Percentiles rank a stretch among this genome's conserved stretches.
Evolutionary conservation across 2,888 invertebrate genomes (phyloP).

Genomic region (Torymus aiolomorphi): DNA sequence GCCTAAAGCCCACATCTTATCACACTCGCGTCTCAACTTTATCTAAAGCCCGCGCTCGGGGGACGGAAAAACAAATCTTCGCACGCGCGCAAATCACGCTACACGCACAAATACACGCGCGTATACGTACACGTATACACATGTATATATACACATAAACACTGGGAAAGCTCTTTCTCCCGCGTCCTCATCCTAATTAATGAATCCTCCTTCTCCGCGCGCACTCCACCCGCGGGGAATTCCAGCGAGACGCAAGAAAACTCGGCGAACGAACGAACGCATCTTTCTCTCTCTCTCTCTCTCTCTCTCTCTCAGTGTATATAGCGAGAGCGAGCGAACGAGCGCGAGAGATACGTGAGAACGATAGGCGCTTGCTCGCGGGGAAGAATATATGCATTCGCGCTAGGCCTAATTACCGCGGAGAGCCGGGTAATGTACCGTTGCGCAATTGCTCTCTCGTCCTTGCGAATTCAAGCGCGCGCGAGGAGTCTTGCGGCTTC

Average conservation of each 20-base stretch:
- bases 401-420: slow-evolving; percentile 52
- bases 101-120: no score
- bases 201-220: no score
- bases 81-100: background rate
- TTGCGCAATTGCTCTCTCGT: slow-evolving; percentile 55
- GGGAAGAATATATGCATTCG: slow-evolving; percentile 50
- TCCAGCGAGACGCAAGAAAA: background rate
- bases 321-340: background rate
- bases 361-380: slow-evolving; percentile 25
- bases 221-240: slow-evolving; percentile 9
- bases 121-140: no score
- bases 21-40: background rate
- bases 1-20: no score
- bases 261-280: background rate
- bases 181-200: background rate
- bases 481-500: background rate
- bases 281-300: background rate
- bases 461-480: slow-evolving; percentile 53
- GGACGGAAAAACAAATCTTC: background rate
- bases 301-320: no score
- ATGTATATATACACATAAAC: no score
- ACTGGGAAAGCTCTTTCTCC: no score
- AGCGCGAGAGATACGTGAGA: slow-evolving; percentile 46
- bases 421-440: slow-evolving; percentile 44
- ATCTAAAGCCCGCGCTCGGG: background rate